These are phyloP conservation scores for Tetanocera ferruginea DNA, from an alignment of 2,888 invertebrate genomes.

Conservation along the genomic window DNA sequence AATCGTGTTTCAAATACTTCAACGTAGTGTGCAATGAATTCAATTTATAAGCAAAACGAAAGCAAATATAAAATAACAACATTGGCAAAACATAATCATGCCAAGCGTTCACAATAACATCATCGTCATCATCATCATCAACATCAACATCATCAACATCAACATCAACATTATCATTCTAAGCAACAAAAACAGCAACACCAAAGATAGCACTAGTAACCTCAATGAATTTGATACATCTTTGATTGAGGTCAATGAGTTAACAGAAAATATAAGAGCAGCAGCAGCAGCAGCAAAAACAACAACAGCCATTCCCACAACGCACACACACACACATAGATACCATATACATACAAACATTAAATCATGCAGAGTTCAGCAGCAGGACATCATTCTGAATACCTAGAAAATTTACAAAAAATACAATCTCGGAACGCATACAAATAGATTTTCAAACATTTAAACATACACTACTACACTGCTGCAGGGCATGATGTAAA, in stretches of 20 bases:
- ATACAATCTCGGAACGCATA: background rate
- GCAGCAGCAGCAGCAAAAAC: background rate
- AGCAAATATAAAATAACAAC: slow-evolving; percentile 9
- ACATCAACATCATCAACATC: background rate
- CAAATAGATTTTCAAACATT: background rate
- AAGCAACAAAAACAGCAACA: slow-evolving; percentile 13
- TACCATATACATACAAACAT: background rate
- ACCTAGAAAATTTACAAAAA: background rate
- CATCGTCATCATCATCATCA: too few species aligned
- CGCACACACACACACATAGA: background rate
- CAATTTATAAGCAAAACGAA: background rate
- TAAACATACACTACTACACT: slow-evolving; percentile 1
- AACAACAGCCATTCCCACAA: background rate
- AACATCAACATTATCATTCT: background rate
- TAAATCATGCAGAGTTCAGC: slow-evolving; percentile 9
- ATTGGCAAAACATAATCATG: background rate
- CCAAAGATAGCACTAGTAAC: background rate
- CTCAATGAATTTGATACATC: background rate
- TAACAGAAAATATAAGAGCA: slow-evolving; percentile 26
- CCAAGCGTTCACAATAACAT: background rate
- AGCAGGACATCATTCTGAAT: slow-evolving; percentile 29
- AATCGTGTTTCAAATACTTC: background rate
- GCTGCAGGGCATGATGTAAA: background rate
- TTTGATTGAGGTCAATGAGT: slow-evolving; percentile 42
- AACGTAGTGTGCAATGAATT: slow-evolving; percentile 15